phyloP scores from a whole-genome alignment of 2,113 vertebrate species.

The Coreoperca whiteheadi region DNA sequence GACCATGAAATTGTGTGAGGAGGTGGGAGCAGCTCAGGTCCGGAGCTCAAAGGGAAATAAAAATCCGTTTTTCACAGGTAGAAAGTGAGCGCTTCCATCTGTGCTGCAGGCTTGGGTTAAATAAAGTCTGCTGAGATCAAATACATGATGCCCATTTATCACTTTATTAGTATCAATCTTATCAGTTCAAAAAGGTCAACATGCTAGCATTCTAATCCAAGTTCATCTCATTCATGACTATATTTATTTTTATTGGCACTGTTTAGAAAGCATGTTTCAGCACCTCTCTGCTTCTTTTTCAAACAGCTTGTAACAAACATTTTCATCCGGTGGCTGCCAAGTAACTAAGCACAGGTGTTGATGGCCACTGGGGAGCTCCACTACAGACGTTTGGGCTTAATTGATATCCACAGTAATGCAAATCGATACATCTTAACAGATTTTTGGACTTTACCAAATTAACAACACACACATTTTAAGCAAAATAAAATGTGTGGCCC shows the following conservation, averaged over 20 bases:
- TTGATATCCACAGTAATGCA: no score
- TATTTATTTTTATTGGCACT: neutral
- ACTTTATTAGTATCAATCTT: neutral
- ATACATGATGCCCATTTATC: neutral
- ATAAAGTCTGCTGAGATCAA: slow-evolving; percentile 4
- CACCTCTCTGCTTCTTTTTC: neutral
- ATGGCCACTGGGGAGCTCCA: no score
- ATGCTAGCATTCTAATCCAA: neutral
- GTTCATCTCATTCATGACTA: no score
- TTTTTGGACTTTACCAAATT: no score
- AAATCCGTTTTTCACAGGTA: slow-evolving; percentile 46
- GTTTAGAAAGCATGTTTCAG: neutral
- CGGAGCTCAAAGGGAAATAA: slow-evolving; percentile 25
- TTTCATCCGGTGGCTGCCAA: no score
- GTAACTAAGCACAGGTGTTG: no score
- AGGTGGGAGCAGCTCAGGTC: neutral
- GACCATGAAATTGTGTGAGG: slow-evolving; percentile 68
- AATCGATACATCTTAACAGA: no score
- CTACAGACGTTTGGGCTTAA: no score
- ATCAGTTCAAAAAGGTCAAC: neutral
- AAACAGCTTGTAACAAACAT: neutral
- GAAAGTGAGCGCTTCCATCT: slow-evolving; percentile 20
- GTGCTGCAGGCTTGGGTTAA: neutral
- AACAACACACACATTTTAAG: no score
- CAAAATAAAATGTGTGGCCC: no score